Percentiles rank a stretch among this genome's conserved stretches.
Conservation (phyloP, 1,140 invertebrate species). For the Hycleus cichorii region DNA sequence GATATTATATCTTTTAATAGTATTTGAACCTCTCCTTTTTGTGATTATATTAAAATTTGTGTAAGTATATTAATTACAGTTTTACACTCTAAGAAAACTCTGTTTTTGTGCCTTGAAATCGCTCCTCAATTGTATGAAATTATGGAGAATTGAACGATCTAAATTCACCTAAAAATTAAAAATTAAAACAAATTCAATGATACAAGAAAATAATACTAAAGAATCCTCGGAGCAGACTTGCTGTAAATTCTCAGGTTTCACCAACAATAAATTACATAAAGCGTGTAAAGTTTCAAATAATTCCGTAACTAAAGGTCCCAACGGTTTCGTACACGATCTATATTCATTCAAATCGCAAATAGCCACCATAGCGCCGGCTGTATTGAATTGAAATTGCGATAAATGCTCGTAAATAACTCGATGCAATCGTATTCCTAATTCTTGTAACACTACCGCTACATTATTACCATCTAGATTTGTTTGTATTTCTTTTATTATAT, state of each 20-base stretch:
- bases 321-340: slow-evolving; percentile 50
- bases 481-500: slow-evolving; percentile 70
- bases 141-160: slow-evolving; percentile 77
- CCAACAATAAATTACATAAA: slow-evolving; percentile 89
- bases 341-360: slow-evolving; percentile 98
- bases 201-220: slow-evolving; percentile 55
- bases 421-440: slow-evolving; percentile 86
- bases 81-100: slow-evolving; percentile 27
- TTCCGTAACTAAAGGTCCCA: slow-evolving; percentile 70
- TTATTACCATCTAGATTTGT: slow-evolving; percentile 90
- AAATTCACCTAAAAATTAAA: slow-evolving; percentile 64
- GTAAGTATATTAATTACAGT: too few species aligned
- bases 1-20: too few species aligned
- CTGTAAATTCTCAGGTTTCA: slow-evolving; percentile 92
- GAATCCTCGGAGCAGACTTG: slow-evolving; percentile 92
- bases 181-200: slow-evolving; percentile 1
- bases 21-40: too few species aligned
- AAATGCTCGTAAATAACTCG: slow-evolving; percentile 93
- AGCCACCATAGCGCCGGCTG: slow-evolving; percentile 91
- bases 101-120: slow-evolving; percentile 83
- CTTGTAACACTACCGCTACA: slow-evolving; percentile 74
- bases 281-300: slow-evolving; percentile 94
- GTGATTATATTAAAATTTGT: too few species aligned
- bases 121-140: slow-evolving; percentile 87
- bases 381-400: slow-evolving; percentile 92